Conservation (phyloP, 2,888 invertebrate genomes). For the Perizoma affinitatum region DNA sequence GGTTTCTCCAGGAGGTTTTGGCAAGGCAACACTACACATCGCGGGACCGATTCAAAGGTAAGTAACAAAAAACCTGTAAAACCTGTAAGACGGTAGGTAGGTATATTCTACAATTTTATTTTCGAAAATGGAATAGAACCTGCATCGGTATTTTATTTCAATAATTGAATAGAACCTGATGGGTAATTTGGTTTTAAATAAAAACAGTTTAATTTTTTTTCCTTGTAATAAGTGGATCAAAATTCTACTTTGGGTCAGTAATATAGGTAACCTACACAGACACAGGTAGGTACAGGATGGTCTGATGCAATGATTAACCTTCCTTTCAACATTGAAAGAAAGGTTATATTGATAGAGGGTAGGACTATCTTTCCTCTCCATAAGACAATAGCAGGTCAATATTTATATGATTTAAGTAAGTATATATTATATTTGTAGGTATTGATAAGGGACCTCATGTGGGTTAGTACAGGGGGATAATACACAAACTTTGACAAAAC, state of each 20-base stretch:
- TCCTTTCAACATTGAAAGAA: slow-evolving; percentile 29
- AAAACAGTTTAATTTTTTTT: neutral
- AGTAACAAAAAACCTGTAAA: neutral
- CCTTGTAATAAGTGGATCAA: neutral
- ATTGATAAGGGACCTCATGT: no score
- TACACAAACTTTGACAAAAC: no score
- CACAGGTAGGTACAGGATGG: slow-evolving; percentile 15
- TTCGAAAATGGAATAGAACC: slow-evolving; percentile 8
- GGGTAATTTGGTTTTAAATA: neutral
- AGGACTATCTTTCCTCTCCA: neutral
- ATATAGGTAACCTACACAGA: no score
- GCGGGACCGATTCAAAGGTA: slow-evolving; percentile 90
- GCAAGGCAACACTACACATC: slow-evolving; percentile 94
- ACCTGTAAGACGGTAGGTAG: neutral
- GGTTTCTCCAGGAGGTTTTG: slow-evolving; percentile 95
- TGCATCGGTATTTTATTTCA: no score
- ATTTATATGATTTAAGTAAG: neutral
- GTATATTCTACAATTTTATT: neutral
- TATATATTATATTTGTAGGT: no score
- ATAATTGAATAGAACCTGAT: slow-evolving; percentile 5
- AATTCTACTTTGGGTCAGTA: no score
- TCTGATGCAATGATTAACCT: slow-evolving; percentile 34
- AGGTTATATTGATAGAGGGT: slow-evolving; percentile 5
- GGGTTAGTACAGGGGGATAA: no score
- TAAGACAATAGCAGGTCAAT: neutral